A percentile compares a stretch with the other conserved stretches of the same genome.
Evolutionary conservation across 2,888 invertebrate genomes (phyloP).

Genomic region (Sturmia bella): DNA sequence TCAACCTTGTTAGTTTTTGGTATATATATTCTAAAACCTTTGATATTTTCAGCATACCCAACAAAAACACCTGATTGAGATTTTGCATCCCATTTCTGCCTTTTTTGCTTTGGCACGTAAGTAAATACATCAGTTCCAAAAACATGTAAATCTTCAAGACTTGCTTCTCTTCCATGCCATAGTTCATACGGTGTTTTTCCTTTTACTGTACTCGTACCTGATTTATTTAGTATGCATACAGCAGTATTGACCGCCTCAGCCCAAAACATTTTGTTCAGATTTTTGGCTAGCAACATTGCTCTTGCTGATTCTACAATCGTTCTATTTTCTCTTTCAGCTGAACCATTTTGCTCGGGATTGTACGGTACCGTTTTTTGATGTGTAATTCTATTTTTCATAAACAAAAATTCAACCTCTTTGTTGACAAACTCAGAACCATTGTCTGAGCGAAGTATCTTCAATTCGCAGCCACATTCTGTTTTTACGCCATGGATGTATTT

Average conservation of each 20-base stretch:
- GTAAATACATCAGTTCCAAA: conserved; percentile 62
- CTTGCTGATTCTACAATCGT: conserved; percentile 30
- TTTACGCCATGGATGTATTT: conserved; percentile 20
- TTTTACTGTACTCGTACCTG: conserved; percentile 1
- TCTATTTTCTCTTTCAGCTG: no score
- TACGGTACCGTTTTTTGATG: no score
- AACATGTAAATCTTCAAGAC: conserved; percentile 50
- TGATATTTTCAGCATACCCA: conserved; percentile 24
- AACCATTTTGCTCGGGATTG: no score
- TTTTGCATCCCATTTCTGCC: neutral
- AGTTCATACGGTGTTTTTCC: conserved; percentile 47
- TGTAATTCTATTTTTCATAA: no score
- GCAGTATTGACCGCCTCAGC: conserved; percentile 76
- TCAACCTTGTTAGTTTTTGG: conserved; percentile 15
- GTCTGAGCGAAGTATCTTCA: conserved; percentile 35
- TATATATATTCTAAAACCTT: conserved; percentile 46
- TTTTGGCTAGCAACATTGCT: conserved; percentile 66
- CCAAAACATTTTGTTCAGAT: conserved; percentile 74
- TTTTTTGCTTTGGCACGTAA: conserved; percentile 28
- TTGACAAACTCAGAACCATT: conserved; percentile 46
- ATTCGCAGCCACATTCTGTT: conserved; percentile 46
- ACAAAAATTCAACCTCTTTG: no score
- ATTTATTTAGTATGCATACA: neutral
- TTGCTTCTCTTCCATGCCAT: conserved; percentile 69
- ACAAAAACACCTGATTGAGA: conserved; percentile 43